A percentile compares a stretch with the other conserved stretches of the same genome.
Evolutionary conservation across 2,113 vertebrate genomes (phyloP).

Genomic region (Sebastes fasciatus): DNA sequence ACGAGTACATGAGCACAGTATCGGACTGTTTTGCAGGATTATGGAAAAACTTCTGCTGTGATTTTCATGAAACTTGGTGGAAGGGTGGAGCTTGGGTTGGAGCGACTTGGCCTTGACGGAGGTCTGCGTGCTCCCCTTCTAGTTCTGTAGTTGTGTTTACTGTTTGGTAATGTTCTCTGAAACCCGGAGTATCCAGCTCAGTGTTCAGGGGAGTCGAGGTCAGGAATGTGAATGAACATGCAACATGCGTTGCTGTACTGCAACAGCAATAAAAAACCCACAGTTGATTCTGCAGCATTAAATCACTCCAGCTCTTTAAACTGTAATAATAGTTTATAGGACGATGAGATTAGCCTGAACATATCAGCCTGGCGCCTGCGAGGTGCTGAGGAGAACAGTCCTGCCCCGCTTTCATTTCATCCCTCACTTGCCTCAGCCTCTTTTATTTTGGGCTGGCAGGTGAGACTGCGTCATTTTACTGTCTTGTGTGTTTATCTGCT

Average conservation of each 20-base stretch:
- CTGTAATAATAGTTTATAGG: slow-evolving; percentile 62
- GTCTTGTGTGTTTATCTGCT: slow-evolving; percentile 28
- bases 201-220: not conserved
- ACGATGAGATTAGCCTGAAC: slow-evolving; percentile 40
- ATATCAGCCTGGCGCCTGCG: slow-evolving; percentile 43
- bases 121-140: too few species aligned
- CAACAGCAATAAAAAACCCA: slow-evolving; percentile 15
- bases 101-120: too few species aligned
- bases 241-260: not conserved
- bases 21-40: too few species aligned
- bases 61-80: too few species aligned
- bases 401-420: slow-evolving; percentile 2
- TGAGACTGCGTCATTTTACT: slow-evolving; percentile 2
- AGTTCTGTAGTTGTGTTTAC: not conserved
- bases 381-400: slow-evolving; percentile 20
- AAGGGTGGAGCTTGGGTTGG: too few species aligned
- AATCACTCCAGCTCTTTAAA: slow-evolving; percentile 35
- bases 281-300: slow-evolving; percentile 23
- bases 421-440: not conserved
- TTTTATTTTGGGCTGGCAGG: slow-evolving; percentile 16
- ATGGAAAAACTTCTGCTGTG: too few species aligned
- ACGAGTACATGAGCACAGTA: too few species aligned
- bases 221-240: slow-evolving; percentile 4
- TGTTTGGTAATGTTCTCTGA: not conserved
- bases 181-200: not conserved